A percentile compares a stretch with the other conserved stretches of the same genome.
phyloP scores from a whole-genome alignment of 1,140 invertebrate species.

The Drosophila pallidifrons region DNA sequence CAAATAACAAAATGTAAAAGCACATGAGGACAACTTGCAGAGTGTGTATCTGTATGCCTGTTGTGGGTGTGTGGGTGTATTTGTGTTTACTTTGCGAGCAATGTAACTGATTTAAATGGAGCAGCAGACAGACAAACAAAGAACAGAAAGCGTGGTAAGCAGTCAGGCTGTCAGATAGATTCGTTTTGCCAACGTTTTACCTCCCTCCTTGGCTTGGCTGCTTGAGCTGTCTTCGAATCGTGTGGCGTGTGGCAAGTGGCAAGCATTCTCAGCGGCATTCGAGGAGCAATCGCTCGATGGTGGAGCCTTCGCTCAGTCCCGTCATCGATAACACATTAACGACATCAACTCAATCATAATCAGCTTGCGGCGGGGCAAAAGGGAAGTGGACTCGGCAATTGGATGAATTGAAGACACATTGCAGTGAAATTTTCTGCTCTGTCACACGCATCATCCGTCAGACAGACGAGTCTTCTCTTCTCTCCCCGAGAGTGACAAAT shows the following conservation, averaged over 20 bases:
- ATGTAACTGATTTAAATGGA: constrained; percentile 78
- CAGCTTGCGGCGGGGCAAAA: neutral
- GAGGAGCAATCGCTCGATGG: neutral
- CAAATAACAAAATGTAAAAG: constrained; percentile 58
- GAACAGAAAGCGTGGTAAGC: constrained; percentile 30
- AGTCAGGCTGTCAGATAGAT: constrained; percentile 16
- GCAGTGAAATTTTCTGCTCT: constrained; percentile 64
- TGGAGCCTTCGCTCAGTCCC: neutral
- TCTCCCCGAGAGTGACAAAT: constrained; percentile 66
- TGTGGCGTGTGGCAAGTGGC: constrained; percentile 18
- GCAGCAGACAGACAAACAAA: constrained; percentile 64
- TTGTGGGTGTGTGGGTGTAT: constrained; percentile 31
- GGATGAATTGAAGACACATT: constrained; percentile 22
- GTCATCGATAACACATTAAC: constrained; percentile 70
- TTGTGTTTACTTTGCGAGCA: constrained; percentile 49
- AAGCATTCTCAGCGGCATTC: constrained; percentile 3
- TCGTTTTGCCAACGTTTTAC: neutral
- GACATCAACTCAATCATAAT: constrained; percentile 78
- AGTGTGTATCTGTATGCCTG: neutral
- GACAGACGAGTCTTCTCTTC: constrained; percentile 1
- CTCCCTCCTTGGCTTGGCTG: no score
- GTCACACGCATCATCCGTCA: constrained; percentile 72
- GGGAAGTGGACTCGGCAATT: constrained; percentile 11
- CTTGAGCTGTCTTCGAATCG: constrained; percentile 6
- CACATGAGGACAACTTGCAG: constrained; percentile 1